Evolutionary conservation across 2,113 vertebrate genomes (phyloP).

Genomic region (Paedocypris sp.): DNA sequence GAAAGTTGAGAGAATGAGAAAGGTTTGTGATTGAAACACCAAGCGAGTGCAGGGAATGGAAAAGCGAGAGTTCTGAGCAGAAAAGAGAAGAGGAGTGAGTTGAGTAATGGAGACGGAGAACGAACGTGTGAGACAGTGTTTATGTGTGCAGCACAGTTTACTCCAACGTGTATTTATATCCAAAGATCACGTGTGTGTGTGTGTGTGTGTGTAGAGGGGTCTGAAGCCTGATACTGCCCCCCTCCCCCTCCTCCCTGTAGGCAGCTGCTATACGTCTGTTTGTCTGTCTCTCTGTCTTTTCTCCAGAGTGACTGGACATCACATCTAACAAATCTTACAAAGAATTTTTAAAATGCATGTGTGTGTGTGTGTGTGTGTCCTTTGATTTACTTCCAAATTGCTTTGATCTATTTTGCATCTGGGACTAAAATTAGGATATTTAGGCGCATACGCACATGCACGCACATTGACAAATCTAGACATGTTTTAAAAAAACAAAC

Average conservation of each 20-base stretch:
- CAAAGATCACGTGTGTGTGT: not conserved
- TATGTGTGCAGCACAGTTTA: conserved; percentile 4
- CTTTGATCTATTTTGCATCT: no score
- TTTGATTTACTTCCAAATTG: no score
- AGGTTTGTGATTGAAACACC: no score
- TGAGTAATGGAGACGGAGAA: conserved; percentile 1
- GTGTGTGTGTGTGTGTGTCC: no score
- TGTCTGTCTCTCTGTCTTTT: not conserved
- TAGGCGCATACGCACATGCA: no score
- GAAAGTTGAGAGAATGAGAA: no score
- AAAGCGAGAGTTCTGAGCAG: not conserved
- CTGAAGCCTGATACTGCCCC: conserved; percentile 29
- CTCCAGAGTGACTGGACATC: conserved; percentile 8
- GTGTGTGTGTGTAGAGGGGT: conserved; percentile 1
- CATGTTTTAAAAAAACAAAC: no score
- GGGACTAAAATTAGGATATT: no score
- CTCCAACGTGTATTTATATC: conserved; percentile 3
- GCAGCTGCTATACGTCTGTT: conserved; percentile 12
- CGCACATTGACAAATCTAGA: no score
- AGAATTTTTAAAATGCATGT: no score
- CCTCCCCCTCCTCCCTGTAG: no score
- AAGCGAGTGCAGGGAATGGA: not conserved
- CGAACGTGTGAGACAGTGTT: not conserved
- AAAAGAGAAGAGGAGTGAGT: not conserved
- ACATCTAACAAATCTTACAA: no score